Conservation (phyloP, 2,113 vertebrate genomes). For the Gopherus evgoodei region DNA sequence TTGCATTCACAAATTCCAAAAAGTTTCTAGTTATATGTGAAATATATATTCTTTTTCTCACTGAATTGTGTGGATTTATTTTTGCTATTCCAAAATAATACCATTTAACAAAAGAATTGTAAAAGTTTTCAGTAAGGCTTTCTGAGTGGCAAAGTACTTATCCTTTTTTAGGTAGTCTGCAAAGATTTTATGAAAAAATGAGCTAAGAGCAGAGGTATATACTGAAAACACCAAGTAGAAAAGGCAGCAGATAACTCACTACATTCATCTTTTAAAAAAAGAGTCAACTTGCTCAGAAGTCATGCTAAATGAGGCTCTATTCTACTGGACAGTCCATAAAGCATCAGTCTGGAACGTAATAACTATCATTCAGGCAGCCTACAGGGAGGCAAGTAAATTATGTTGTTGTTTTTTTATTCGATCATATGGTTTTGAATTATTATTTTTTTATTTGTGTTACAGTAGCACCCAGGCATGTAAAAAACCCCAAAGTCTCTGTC, state of each 20-base stretch:
- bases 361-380: background rate
- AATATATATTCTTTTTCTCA: background rate
- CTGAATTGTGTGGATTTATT: background rate
- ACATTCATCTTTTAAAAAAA: constrained; percentile 1
- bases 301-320: background rate
- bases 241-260: background rate
- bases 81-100: background rate
- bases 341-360: background rate
- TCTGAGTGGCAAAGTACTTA: background rate
- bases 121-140: background rate
- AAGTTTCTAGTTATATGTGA: background rate
- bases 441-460: background rate
- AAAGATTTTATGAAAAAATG: constrained; percentile 2
- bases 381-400: background rate
- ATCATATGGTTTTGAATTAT: background rate
- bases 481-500: background rate
- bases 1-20: fast-evolving
- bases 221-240: background rate
- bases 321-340: background rate
- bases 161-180: background rate
- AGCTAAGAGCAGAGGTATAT: background rate
- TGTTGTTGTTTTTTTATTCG: background rate
- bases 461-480: background rate
- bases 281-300: background rate
- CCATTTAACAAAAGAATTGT: background rate